A percentile compares a stretch with the other conserved stretches of the same genome.
Evolutionary conservation across 2,113 vertebrate species (phyloP).

Genomic region (Falco punctatus): DNA sequence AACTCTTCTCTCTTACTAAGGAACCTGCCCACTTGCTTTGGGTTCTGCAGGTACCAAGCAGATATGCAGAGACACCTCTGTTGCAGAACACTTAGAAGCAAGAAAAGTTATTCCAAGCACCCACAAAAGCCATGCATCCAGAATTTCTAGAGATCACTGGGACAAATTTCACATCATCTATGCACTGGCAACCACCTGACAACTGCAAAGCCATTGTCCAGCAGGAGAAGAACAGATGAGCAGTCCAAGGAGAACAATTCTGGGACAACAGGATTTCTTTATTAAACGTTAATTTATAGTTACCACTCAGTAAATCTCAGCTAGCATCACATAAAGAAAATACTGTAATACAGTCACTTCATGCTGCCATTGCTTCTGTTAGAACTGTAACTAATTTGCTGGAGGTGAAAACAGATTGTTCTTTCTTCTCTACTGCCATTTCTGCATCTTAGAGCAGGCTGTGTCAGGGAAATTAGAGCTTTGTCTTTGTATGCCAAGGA

Average conservation of each 20-base stretch:
- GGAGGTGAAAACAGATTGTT: background rate
- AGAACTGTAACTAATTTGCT: background rate
- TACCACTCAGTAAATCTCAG: background rate
- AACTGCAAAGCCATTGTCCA: background rate
- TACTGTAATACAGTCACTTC: background rate
- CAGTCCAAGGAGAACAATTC: background rate
- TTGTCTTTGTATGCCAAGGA: conserved; percentile 13
- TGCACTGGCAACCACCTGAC: background rate
- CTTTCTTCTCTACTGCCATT: background rate
- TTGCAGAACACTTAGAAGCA: background rate
- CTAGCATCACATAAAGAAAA: background rate
- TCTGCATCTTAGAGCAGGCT: background rate
- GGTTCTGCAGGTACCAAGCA: background rate
- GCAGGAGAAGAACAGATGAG: background rate
- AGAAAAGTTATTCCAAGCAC: background rate
- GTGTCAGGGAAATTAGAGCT: conserved; percentile 12
- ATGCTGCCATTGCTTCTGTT: background rate
- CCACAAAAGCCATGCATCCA: background rate
- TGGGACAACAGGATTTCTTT: background rate
- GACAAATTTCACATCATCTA: background rate
- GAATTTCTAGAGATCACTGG: background rate
- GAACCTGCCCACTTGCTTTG: background rate
- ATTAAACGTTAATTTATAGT: background rate
- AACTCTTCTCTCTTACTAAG: background rate
- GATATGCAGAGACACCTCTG: background rate